Evolutionary conservation across 1,140 invertebrate genomes (phyloP), one percentile per base, ranked within the genome.

Genomic region (Anastrepha ludens): DNA sequence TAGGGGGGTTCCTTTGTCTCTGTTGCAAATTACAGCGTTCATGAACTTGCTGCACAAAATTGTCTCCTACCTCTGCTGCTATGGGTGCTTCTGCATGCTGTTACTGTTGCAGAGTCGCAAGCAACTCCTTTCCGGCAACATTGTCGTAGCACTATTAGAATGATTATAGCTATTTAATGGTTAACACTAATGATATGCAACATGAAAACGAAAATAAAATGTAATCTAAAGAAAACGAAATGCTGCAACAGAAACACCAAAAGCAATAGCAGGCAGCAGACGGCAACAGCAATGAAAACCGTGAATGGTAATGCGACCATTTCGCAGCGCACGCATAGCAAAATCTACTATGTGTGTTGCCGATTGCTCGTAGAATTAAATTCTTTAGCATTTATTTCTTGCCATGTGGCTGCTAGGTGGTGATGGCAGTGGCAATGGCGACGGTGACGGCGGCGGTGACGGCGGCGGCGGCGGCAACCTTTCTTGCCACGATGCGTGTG

Each of bases 141-240:
- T 85, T 91, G 91, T 91, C 90, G 91, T 90, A 74, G 88, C 89
- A 90, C 90, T 91, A 91, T 90, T 90, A 91, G 90, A 89, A 90
- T 91, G 91, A 91, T 91, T 91, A 91, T 91, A 91, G 91, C 91
- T 90, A 90, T 92, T 91, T 91, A 91, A 91, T 91, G 91, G 91
- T 91, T 91, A 91, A 92, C 91, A 91, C 91, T 91, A 91, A 91
- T 91, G 91, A 91, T 90, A 91, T 91, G 91, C 91, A 90, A 91
- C 90, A 91, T 91, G 90, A 90, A 90, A 90, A 90, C 88, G 89
- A 89, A 90, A 89, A 81, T 86, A 39, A 58, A 74, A 87, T 74
- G 50, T 74, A 87, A 55, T 74, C 64, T 88, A 90, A 88, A 90
- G 41, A 88, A 89, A 89, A 90, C 89, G 89, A 90, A 90, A 90